Conservation (phyloP, 1,140 invertebrate genomes). For the Parasteatoda tepidariorum region DNA sequence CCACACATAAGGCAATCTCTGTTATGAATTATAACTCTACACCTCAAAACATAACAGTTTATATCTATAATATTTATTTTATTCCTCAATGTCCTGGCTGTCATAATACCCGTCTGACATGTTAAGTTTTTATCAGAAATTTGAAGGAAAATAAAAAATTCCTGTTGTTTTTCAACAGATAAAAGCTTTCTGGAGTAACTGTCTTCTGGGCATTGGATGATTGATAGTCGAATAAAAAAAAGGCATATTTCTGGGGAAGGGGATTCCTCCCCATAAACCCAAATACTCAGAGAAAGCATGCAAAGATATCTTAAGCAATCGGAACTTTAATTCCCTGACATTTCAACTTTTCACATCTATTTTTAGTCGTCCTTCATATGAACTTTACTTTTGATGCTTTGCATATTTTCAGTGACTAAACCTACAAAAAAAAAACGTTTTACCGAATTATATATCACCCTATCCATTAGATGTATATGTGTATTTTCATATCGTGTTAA, state of each 20-base stretch:
- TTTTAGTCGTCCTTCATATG: too few species aligned
- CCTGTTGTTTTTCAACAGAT: conserved; percentile 26
- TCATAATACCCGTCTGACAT: not conserved
- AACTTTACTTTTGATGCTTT: too few species aligned
- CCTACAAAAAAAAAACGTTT: too few species aligned
- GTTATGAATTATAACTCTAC: too few species aligned
- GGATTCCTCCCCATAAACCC: conserved; percentile 26
- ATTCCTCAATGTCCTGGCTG: not conserved
- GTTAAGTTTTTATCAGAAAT: not conserved
- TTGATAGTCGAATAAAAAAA: conserved; percentile 54
- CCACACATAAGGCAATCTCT: too few species aligned
- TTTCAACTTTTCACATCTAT: not conserved
- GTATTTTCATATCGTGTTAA: too few species aligned
- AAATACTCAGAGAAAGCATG: not conserved
- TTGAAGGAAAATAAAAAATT: conserved; percentile 1
- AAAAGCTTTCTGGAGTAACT: conserved; percentile 56
- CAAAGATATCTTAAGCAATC: conserved; percentile 1
- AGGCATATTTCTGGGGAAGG: not conserved
- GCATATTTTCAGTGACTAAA: too few species aligned
- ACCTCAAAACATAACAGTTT: too few species aligned
- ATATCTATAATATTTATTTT: too few species aligned
- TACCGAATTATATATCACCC: too few species aligned
- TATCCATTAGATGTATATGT: too few species aligned
- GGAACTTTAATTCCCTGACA: not conserved
- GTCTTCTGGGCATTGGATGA: conserved; percentile 40